Base-by-base conservation (phyloP, 1,140 invertebrate genomes). In the Babylonia areolata region DNA sequence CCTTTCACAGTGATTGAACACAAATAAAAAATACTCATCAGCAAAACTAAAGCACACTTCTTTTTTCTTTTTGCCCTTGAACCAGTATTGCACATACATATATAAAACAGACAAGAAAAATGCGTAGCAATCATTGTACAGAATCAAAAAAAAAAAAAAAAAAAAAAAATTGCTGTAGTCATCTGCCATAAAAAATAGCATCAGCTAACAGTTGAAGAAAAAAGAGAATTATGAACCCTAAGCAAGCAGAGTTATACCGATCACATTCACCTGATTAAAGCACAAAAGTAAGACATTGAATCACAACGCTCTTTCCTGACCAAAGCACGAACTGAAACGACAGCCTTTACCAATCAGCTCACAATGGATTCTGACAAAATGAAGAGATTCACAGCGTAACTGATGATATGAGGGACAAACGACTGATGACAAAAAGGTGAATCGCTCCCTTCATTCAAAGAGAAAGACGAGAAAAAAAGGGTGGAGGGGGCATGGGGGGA, bases 61-160 rank as follows among this genome's bases (percentile, higher is more conserved):
- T 23, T 64, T 64, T n/a, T 12, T 64, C 28, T n/a, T 12, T 64
- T 23, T 64, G 58, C 58, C 58, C 58, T 64, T 64, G 58, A n/a
- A 64, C 28, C 58, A n/a, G 28, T 64, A 64, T 64, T 64, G 58
- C 58, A 64, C 58, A 64, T 64, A 64, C 58, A 64, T 64, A n/a
- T 23, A 0, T 64, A 64, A 64, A 64, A 64, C 58, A 2, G 58
- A 64, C 15, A 64, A 20, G 28, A 23, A 64, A 12, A 64, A 64
- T 64, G 58, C 58, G 58, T 64, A 64, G 58, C 58, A 64, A n/a
- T n/a, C n/a, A n/a, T n/a, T n/a, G n/a, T n/a, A n/a, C n/a, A n/a
- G n/a, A n/a, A n/a, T n/a, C n/a, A n/a, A n/a, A n/a, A n/a, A n/a
- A n/a, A n/a, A n/a, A n/a, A n/a, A n/a, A n/a, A n/a, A n/a, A n/a